phyloP scores from a whole-genome alignment of 2,113 vertebrate species.

The Catharus bicknelli region DNA sequence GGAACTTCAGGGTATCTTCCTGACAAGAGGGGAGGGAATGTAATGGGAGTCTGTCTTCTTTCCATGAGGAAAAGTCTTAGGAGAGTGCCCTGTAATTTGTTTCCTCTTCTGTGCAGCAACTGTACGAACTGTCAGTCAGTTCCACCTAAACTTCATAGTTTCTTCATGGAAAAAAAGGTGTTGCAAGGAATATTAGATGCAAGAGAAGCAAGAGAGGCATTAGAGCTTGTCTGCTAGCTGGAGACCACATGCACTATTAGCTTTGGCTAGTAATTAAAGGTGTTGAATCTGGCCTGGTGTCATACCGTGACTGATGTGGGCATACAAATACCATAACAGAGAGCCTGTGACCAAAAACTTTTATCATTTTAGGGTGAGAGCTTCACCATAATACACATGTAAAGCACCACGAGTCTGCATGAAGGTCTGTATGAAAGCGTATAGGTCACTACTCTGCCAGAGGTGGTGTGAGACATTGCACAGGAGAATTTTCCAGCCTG shows the following conservation, averaged over 20 bases:
- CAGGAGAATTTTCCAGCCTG: neutral
- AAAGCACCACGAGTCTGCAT: neutral
- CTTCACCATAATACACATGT: fast-evolving
- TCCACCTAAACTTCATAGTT: neutral
- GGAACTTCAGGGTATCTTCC: neutral
- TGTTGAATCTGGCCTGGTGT: neutral
- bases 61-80: neutral
- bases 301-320: neutral
- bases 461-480: neutral
- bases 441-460: neutral
- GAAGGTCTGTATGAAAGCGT: neutral
- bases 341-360: neutral
- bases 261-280: neutral
- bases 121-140: neutral
- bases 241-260: neutral
- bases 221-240: neutral
- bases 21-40: fast-evolving
- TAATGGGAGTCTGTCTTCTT: neutral
- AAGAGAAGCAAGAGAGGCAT: neutral
- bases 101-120: neutral
- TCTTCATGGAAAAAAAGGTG: neutral
- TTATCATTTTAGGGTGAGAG: neutral
- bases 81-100: neutral
- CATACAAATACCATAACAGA: neutral
- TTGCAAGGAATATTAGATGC: neutral